Evolutionary conservation across 2,113 vertebrate species (phyloP), one percentile per base, ranked within the genome.

Genomic region (Varanus salvator): DNA sequence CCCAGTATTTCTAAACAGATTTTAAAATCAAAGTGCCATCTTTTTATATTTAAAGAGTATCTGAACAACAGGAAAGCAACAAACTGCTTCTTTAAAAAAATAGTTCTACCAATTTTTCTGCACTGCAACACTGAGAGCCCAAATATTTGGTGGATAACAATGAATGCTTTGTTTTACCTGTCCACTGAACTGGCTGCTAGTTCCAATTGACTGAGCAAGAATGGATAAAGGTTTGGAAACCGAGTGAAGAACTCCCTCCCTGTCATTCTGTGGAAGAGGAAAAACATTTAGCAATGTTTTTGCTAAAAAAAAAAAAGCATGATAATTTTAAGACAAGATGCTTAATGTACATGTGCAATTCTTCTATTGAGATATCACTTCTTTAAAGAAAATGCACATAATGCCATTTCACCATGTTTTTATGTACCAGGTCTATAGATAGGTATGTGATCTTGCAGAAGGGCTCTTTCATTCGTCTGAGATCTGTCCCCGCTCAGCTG

Each of bases 231-330:
- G 44, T 98, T 97, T 0, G 99, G 98, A 91, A 99, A 99, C 11
- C 98, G 98, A 85, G 98, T 98, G 96, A 99, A 99, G 90, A 99
- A 99, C 94, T 99, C 98, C 5, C 98, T 97, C 80, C 99, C 99
- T 0, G 99, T 99, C 99, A 99, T 99, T 96, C 99, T 99, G 93
- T 60, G 89, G 92, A 95, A 89, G 50, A 81, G 8, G 88, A 68
- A 7, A 90, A 34, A 80, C 34, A 89, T 68, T 90, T 66, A 90
- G 19, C 54, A 89, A 54, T 57, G 77, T 78, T 23, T 38, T n/a
- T n/a, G n/a, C n/a, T n/a, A n/a, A n/a, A n/a, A n/a, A n/a, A n/a
- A n/a, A n/a, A 80, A 44, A 60, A 84, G 48, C 50, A 38, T 34
- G 27, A 0, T 52, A 6, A 1, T 82, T 6, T 75, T 66, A 92